Evolutionary conservation across 2,797 vertebrate genomes (phyloP).

Genomic region (Danio jaintianensis): DNA sequence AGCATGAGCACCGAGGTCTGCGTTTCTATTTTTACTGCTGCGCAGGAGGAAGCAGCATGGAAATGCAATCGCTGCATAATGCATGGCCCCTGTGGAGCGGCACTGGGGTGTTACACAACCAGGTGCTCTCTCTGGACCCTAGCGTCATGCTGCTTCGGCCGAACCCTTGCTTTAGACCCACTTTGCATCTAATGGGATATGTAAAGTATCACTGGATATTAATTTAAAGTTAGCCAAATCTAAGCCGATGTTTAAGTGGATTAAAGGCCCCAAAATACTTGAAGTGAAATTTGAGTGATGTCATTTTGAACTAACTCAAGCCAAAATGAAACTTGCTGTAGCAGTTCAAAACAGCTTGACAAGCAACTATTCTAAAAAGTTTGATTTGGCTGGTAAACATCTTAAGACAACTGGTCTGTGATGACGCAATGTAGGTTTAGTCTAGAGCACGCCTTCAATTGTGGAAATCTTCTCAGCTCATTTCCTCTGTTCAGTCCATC

Average conservation of each 20-base stretch:
- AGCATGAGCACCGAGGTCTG: slow-evolving; percentile 71
- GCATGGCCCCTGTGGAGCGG: slow-evolving; percentile 69
- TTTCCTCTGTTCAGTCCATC: too few relatives aligned
- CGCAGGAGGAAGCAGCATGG: slow-evolving; percentile 72
- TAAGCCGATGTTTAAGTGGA: background rate
- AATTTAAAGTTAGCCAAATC: slow-evolving; percentile 1
- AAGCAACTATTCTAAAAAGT: too few relatives aligned
- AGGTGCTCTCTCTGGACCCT: slow-evolving; percentile 55
- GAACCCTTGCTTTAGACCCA: slow-evolving; percentile 4
- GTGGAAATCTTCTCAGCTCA: too few relatives aligned
- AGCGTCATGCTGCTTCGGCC: slow-evolving; percentile 32
- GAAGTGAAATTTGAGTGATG: too few relatives aligned
- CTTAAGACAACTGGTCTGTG: too few relatives aligned
- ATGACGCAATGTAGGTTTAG: too few relatives aligned
- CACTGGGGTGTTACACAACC: slow-evolving; percentile 62
- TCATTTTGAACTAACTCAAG: too few relatives aligned
- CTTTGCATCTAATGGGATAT: slow-evolving; percentile 15
- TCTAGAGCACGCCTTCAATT: too few relatives aligned
- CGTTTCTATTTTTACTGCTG: slow-evolving; percentile 76
- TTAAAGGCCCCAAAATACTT: background rate
- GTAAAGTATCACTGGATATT: background rate
- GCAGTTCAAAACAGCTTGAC: too few relatives aligned
- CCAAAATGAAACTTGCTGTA: too few relatives aligned
- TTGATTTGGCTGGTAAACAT: too few relatives aligned
- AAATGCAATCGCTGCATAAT: slow-evolving; percentile 77